Conservation (phyloP, 1,140 invertebrate genomes). For the Drosophila nasuta region DNA sequence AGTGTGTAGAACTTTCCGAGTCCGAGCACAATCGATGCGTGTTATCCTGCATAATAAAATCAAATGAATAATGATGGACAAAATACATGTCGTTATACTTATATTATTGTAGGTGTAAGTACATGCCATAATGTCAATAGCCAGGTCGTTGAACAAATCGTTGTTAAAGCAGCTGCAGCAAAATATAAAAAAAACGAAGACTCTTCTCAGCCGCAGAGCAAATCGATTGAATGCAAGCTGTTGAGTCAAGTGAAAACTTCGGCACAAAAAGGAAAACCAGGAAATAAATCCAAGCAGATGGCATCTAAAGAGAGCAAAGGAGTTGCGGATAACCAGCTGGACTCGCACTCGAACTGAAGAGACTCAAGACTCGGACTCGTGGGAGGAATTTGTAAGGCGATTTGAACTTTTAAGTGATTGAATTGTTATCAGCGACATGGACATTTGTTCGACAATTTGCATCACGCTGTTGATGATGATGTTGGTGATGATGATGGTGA, state of each 20-base stretch:
- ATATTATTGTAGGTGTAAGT: constrained; percentile 7
- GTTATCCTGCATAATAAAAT: constrained; percentile 8
- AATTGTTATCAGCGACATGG: constrained; percentile 71
- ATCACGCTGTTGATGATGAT: constrained; percentile 27
- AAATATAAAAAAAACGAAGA: not conserved
- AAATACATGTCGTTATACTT: not conserved
- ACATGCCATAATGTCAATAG: constrained; percentile 6
- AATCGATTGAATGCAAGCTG: constrained; percentile 58
- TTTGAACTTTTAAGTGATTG: constrained; percentile 78
- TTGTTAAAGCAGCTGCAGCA: constrained; percentile 4
- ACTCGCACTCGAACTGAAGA: constrained; percentile 24
- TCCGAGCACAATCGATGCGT: not conserved
- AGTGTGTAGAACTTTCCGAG: no score
- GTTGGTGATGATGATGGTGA: constrained; percentile 1
- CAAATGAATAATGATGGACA: constrained; percentile 3
- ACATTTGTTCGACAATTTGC: constrained; percentile 65
- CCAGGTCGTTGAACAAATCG: constrained; percentile 13
- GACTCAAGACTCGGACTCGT: constrained; percentile 5
- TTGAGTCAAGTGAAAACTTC: constrained; percentile 57
- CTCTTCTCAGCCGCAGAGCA: constrained; percentile 34
- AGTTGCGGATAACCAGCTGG: constrained; percentile 29
- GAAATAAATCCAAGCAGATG: constrained; percentile 55
- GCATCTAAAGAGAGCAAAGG: constrained; percentile 26
- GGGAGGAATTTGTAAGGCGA: constrained; percentile 63
- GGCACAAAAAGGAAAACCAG: constrained; percentile 25